Evolutionary conservation across 2,888 invertebrate genomes (phyloP).

Genomic region (Scaptomyza flava): DNA sequence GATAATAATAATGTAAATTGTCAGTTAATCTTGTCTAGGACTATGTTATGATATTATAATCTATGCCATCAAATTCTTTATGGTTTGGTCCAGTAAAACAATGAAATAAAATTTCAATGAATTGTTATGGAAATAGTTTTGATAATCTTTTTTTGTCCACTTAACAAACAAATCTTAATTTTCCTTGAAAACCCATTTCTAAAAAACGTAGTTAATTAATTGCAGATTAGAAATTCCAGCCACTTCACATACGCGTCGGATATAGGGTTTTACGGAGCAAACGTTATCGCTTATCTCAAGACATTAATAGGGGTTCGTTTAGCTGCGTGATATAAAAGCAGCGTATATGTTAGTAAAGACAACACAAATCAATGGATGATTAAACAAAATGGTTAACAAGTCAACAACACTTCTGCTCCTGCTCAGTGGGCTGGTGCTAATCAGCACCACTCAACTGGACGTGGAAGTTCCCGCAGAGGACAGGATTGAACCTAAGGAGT

Average conservation of each 20-base stretch:
- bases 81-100: background rate
- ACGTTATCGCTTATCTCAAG: background rate
- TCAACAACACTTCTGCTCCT: conserved; percentile 2
- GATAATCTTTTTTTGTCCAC: background rate
- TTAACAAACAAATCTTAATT: conserved; percentile 11
- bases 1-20: background rate
- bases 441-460: background rate
- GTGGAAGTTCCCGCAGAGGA: background rate
- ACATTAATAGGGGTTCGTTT: background rate
- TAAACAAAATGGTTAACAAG: conserved; percentile 34
- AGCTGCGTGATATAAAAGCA: conserved; percentile 27
- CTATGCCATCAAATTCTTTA: background rate
- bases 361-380: conserved; percentile 21
- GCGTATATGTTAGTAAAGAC: background rate
- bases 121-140: background rate
- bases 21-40: background rate
- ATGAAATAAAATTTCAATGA: background rate
- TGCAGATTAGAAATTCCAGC: background rate
- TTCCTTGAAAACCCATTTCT: background rate
- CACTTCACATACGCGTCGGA: conserved; percentile 1
- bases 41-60: background rate
- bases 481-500: background rate
- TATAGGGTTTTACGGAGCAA: background rate
- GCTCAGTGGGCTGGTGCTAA: background rate
- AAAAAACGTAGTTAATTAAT: background rate